Evolutionary conservation across 2,797 vertebrate genomes (phyloP).

Genomic region (Falco concolor): DNA sequence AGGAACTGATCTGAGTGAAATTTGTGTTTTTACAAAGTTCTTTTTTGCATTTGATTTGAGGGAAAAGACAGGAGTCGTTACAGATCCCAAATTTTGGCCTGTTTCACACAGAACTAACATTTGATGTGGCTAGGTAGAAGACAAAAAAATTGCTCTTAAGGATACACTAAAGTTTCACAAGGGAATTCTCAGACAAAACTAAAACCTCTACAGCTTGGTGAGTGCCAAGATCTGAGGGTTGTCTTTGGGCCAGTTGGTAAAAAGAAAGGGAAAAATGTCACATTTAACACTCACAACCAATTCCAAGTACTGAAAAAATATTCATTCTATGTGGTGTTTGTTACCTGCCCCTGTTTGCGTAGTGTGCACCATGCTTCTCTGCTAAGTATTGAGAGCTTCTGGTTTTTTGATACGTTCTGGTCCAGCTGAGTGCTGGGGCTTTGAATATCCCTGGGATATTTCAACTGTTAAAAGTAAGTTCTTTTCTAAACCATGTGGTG

Average conservation of each 20-base stretch:
- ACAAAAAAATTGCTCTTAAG: neutral
- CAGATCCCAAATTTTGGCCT: neutral
- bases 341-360: rapidly evolving
- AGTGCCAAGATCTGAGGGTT: neutral
- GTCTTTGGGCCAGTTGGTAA: neutral
- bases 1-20: neutral
- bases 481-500: neutral
- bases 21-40: neutral
- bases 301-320: neutral
- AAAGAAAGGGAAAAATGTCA: neutral
- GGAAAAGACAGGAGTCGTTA: neutral
- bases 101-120: neutral
- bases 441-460: neutral
- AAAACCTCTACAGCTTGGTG: neutral
- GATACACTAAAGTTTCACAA: neutral
- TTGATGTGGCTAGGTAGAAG: neutral
- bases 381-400: neutral
- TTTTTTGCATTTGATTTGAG: neutral
- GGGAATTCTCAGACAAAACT: neutral
- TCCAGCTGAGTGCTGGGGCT: neutral
- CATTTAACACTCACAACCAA: neutral
- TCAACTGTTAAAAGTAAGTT: neutral
- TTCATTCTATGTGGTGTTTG: neutral
- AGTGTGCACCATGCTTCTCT: neutral
- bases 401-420: neutral